phyloP scores from a whole-genome alignment of 2,888 invertebrate genomes.

The Dicyrtoma fusca region DNA sequence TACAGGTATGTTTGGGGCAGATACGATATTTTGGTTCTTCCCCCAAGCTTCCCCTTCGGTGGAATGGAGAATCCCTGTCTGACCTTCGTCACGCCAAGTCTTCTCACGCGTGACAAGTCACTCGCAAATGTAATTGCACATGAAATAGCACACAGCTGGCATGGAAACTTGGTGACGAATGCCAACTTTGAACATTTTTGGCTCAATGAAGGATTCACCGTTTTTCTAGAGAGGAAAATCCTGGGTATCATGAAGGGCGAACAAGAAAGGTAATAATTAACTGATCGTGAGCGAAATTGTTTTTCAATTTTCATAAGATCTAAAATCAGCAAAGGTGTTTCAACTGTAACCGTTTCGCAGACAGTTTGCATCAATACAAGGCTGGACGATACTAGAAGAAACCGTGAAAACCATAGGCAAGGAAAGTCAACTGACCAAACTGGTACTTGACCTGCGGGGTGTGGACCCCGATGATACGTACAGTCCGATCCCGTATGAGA shows the following conservation, averaged over 20 bases:
- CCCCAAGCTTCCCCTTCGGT: conserved; percentile 90
- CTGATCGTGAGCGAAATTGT: too few species aligned
- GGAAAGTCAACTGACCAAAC: conserved; percentile 71
- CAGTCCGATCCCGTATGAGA: conserved; percentile 86
- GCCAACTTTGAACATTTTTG: conserved; percentile 93
- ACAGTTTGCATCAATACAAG: conserved; percentile 78
- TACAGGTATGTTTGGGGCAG: conserved; percentile 82
- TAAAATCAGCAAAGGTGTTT: background rate
- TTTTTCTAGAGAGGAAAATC: conserved; percentile 87
- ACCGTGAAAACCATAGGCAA: conserved; percentile 70
- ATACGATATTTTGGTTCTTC: conserved; percentile 84
- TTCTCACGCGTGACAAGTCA: conserved; percentile 75
- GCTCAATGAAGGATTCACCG: conserved; percentile 94
- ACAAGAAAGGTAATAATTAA: conserved; percentile 61
- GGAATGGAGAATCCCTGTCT: conserved; percentile 93
- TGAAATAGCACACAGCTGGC: conserved; percentile 95
- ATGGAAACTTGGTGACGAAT: conserved; percentile 92
- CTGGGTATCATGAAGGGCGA: conserved; percentile 71
- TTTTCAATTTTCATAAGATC: too few species aligned
- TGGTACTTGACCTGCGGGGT: conserved; percentile 75
- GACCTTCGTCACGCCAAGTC: conserved; percentile 73
- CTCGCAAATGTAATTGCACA: conserved; percentile 88
- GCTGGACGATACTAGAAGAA: conserved; percentile 74
- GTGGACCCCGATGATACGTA: conserved; percentile 91
- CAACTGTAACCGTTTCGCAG: conserved; percentile 59